Base-by-base conservation (phyloP, 1,140 invertebrate species). In the Panagrolaimus sp. region DNA sequence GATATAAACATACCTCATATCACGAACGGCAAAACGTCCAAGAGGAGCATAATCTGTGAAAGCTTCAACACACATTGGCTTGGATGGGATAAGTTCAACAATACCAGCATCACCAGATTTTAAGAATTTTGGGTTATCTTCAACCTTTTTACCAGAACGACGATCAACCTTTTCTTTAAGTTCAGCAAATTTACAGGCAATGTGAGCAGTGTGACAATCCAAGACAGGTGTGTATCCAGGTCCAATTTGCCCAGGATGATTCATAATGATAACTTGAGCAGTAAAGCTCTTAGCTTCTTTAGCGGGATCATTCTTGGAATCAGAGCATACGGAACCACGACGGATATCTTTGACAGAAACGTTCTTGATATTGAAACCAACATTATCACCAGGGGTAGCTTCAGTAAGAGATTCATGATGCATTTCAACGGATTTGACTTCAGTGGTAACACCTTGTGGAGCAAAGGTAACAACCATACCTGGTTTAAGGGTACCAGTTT, bases 401-500 rank as follows among this genome's bases (percentile, higher is more conserved):
- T 98, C 93, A 62, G 88, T 86, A 44, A 98, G 86, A 65, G 93
- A 90, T 87, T 97, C 94, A 87, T 98, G 95, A 84, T 98, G 95
- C 95, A 98, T 98, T 87, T 98, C 95, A 27, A 98, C 94, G 20
- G 95, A 98, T 84, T 98, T 98, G 9, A 98, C 95, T 88, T 98
- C 96, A 88, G 95, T 98, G 76, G 92, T 94, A 72, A 98, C 85
- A 77, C 90, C 90, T 67, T 89, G 90, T 8, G 92, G 96, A 13
- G 95, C 94, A 80, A 98, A 98, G 45, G 92, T 95, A 3, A 98
- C 93, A 61, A 98, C 89, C 90, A 94, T 97, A 85, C 92, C 95
- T 48, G 95, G 94, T 85, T 98, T 98, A 67, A 98, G 84, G 8
- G 97, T 86, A 82, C 96, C 96, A 83, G 96, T 98, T 87, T 98